Conservation (phyloP, 2,113 vertebrate genomes). For the Cebidichthys violaceus region DNA sequence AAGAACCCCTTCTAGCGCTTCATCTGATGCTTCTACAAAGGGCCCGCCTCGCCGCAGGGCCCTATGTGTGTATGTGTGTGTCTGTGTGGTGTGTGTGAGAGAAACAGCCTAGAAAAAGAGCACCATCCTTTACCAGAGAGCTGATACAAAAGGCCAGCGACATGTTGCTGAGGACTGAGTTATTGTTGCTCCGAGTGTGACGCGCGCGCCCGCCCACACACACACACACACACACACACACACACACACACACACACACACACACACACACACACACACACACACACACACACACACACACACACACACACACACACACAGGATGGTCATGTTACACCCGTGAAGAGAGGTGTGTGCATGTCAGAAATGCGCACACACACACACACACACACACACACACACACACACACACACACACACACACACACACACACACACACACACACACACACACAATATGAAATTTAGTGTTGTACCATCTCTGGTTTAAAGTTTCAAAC, state of each 20-base stretch:
- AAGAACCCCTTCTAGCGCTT: slow-evolving; percentile 65
- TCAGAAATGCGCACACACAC: not conserved
- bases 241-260: slow-evolving; percentile 45
- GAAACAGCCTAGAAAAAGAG: slow-evolving; percentile 54
- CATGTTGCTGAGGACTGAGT: slow-evolving; percentile 45
- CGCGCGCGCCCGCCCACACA: slow-evolving; percentile 29
- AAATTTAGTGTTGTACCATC: not conserved
- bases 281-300: slow-evolving; percentile 49
- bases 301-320: slow-evolving; percentile 45
- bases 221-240: slow-evolving; percentile 49
- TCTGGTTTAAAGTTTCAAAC: not conserved
- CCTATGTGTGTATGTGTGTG: slow-evolving; percentile 19
- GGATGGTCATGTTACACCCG: slow-evolving; percentile 63
- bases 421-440: not conserved
- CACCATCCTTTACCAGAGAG: slow-evolving; percentile 63
- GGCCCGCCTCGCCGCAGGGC: slow-evolving; percentile 54
- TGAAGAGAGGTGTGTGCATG: slow-evolving; percentile 33
- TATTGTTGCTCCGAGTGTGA: slow-evolving; percentile 48
- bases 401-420: not conserved
- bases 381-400: not conserved
- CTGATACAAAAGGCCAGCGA: slow-evolving; percentile 71
- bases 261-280: slow-evolving; percentile 43
- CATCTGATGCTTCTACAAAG: slow-evolving; percentile 81
- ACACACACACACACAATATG: not conserved
- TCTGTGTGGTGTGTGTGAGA: slow-evolving; percentile 4